A percentile compares a stretch with the other conserved stretches of the same genome.
Evolutionary conservation across 1,140 invertebrate species (phyloP).

Genomic region (Halictus rubicundus): DNA sequence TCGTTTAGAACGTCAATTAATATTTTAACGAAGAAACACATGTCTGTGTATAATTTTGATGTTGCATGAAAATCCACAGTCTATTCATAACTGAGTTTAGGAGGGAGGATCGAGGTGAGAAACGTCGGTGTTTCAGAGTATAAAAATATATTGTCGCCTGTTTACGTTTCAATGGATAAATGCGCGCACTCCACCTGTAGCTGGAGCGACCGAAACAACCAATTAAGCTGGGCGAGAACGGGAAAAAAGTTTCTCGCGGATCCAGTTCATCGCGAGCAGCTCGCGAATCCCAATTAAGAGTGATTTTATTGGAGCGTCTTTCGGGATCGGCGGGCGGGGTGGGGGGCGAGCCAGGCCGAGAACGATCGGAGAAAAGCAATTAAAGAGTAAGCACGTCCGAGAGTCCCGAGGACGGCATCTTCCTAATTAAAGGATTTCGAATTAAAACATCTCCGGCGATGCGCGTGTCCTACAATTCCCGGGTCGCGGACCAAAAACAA

Average conservation of each 20-base stretch:
- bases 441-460: slow-evolving; percentile 54
- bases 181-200: slow-evolving; percentile 3
- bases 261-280: background rate
- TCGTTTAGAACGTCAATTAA: too few species aligned
- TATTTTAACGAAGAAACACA: too few species aligned
- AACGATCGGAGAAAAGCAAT: slow-evolving; percentile 60
- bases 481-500: background rate
- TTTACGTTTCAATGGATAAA: too few species aligned
- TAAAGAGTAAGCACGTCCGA: slow-evolving; percentile 58
- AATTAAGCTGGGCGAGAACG: slow-evolving; percentile 13
- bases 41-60: too few species aligned
- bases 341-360: background rate
- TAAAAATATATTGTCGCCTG: too few species aligned
- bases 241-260: slow-evolving; percentile 33
- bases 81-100: too few species aligned
- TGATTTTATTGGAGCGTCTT: slow-evolving; percentile 37
- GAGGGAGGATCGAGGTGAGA: too few species aligned
- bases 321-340: background rate
- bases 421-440: slow-evolving; percentile 62
- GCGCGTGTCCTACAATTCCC: background rate
- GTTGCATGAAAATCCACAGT: too few species aligned
- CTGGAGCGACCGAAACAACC: slow-evolving; percentile 10
- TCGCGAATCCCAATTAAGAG: slow-evolving; percentile 42
- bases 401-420: slow-evolving; percentile 19
- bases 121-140: too few species aligned